These are phyloP conservation scores for Diadegma fenestrale DNA, from an alignment of 2,888 invertebrate species.

Conservation along the genomic window DNA sequence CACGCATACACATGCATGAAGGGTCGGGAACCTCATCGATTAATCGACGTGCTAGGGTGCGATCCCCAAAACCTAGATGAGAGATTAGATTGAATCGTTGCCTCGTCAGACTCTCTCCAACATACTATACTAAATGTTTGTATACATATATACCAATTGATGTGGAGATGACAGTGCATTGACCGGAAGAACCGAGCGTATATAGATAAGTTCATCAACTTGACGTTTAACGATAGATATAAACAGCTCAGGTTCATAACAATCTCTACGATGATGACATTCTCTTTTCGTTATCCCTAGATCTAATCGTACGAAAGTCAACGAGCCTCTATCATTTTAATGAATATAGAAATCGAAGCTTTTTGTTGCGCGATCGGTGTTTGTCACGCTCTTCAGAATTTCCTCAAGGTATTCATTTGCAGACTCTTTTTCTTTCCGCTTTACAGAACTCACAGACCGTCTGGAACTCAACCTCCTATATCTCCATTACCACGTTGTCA, in stretches of 20 bases:
- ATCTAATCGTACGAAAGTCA: neutral
- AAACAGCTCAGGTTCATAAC: constrained; percentile 1
- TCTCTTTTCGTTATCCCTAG: constrained; percentile 15
- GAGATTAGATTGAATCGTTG: constrained; percentile 65
- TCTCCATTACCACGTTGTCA: neutral
- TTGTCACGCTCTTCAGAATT: neutral
- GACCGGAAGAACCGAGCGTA: constrained; percentile 20
- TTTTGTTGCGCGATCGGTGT: neutral
- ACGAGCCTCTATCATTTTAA: neutral
- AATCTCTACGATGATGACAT: constrained; percentile 26
- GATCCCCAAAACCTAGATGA: constrained; percentile 55
- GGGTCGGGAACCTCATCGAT: constrained; percentile 53
- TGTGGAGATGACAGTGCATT: constrained; percentile 23
- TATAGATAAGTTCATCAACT: constrained; percentile 43
- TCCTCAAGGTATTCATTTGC: neutral
- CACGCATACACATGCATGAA: constrained; percentile 23
- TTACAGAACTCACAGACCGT: neutral
- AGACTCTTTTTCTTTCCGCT: neutral
- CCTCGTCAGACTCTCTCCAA: constrained; percentile 36
- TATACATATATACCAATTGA: constrained; percentile 8
- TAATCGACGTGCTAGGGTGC: constrained; percentile 51
- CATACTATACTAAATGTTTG: neutral
- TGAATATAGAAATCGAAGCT: neutral
- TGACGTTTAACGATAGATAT: constrained; percentile 12
- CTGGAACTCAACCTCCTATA: neutral